Evolutionary conservation across 2,113 vertebrate genomes (phyloP), one percentile per base, ranked within the genome.

Genomic region (Oreochromis aureus): DNA sequence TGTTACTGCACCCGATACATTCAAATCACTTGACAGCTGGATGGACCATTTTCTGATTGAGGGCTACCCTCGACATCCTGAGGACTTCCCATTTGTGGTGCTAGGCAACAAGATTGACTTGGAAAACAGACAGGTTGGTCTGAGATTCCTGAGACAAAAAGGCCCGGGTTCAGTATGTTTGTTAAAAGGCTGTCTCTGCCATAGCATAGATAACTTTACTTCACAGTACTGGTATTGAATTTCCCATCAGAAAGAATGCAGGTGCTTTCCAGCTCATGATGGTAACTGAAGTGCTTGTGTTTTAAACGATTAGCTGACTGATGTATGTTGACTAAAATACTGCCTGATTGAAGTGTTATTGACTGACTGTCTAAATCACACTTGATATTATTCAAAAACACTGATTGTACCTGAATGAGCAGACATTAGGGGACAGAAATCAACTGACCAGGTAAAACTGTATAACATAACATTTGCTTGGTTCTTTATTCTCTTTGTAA

Each of bases 81-180:
- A 99, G 93, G 99, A 99, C 96, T 99, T 99, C 91, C 99, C 98
- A 76, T 99, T 99, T 15, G 98, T 99, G 87, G 98, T 99, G 86
- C 94, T 99, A 93, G 98, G 98, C 93, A 99, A 99, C 95, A 99
- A 99, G 97, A 98, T 98, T 83, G 99, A 99, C 96, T 94, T 99
- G 93, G 98, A 99, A 96, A 99, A 98, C 93, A 98, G 98, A 97
- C 98, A 99, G 97, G 98, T 99, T 91, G 94, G 97, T 94, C 19
- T 83, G 1, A 34, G 24, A 13, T 32, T 22, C 46, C 36, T 19
- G 39, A 6, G 66, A 71, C 66, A 44, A 71, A 41, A 44, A 71
- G 36, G 66, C 24, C 39, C 1, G 7, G 6, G 16, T 80, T 22
- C 12, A 24, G 2, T 66, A 5, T 36, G 54, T 16, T 22, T 30